Evolutionary conservation across 1,140 invertebrate genomes (phyloP).

Genomic region (Drosophila subpulchrella): DNA sequence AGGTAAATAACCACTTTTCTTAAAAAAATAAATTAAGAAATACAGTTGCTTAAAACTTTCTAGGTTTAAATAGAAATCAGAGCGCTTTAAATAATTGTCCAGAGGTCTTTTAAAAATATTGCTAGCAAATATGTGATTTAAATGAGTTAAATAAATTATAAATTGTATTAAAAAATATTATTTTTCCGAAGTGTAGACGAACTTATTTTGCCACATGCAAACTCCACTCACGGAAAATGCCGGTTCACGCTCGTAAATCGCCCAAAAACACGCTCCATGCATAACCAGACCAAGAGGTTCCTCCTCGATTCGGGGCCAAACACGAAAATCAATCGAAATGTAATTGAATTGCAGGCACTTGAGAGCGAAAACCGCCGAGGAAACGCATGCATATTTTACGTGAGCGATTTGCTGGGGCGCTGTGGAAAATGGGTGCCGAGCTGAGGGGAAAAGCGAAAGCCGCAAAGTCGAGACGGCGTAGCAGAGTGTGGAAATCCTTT

Average conservation of each 20-base stretch:
- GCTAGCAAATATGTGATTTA: no score
- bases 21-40: no score
- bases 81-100: no score
- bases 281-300: conserved; percentile 10
- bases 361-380: conserved; percentile 73
- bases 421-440: conserved; percentile 27
- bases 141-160: no score
- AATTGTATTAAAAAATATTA: no score
- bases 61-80: no score
- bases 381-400: conserved; percentile 82
- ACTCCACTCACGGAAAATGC: conserved; percentile 15
- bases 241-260: conserved; percentile 36
- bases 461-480: conserved; percentile 12
- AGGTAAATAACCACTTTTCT: no score
- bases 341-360: conserved; percentile 81
- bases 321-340: conserved; percentile 80
- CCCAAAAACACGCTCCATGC: conserved; percentile 32
- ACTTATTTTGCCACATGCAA: background rate
- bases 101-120: no score
- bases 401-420: conserved; percentile 67
- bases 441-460: conserved; percentile 20
- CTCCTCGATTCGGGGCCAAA: conserved; percentile 48
- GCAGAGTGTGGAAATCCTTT: conserved; percentile 45
- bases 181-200: conserved; percentile 10
- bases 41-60: no score